phyloP scores from a whole-genome alignment of 2,888 invertebrate genomes.

The Fissipunctia ypsillon region DNA sequence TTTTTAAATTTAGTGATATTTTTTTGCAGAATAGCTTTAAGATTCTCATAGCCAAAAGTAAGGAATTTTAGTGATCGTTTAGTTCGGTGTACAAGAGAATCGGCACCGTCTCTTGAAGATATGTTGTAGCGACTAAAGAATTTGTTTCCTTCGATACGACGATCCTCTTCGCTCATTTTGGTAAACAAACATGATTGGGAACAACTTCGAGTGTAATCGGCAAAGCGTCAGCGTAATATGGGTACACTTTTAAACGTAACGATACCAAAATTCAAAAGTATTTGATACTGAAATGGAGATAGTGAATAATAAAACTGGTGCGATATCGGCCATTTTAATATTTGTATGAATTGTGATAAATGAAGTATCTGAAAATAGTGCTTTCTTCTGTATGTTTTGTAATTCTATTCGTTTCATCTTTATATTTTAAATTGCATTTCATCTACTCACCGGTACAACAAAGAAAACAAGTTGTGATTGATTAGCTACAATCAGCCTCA shows the following conservation, averaged over 20 bases:
- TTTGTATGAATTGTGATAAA: slow-evolving; percentile 25
- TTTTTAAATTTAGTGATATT: no score
- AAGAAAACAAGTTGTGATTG: not conserved
- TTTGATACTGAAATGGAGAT: slow-evolving; percentile 11
- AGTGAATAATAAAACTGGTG: not conserved
- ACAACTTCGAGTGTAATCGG: not conserved
- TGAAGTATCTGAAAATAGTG: slow-evolving; percentile 13
- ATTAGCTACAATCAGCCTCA: no score
- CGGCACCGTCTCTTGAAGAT: no score
- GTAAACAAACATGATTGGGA: no score
- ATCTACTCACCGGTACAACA: no score
- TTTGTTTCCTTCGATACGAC: not conserved
- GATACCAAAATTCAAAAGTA: slow-evolving; percentile 58
- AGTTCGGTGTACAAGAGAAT: no score
- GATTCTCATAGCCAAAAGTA: no score
- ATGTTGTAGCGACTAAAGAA: no score
- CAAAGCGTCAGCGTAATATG: not conserved
- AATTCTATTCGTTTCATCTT: slow-evolving; percentile 5
- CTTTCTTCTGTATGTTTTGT: slow-evolving; percentile 6
- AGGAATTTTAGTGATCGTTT: no score
- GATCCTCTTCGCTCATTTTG: not conserved
- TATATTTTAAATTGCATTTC: not conserved
- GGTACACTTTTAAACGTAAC: slow-evolving; percentile 8
- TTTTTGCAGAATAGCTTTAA: no score
- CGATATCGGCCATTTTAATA: slow-evolving; percentile 6